These are phyloP conservation scores for Protophormia terraenovae DNA, from an alignment of 2,888 invertebrate species.

Conservation along the genomic window DNA sequence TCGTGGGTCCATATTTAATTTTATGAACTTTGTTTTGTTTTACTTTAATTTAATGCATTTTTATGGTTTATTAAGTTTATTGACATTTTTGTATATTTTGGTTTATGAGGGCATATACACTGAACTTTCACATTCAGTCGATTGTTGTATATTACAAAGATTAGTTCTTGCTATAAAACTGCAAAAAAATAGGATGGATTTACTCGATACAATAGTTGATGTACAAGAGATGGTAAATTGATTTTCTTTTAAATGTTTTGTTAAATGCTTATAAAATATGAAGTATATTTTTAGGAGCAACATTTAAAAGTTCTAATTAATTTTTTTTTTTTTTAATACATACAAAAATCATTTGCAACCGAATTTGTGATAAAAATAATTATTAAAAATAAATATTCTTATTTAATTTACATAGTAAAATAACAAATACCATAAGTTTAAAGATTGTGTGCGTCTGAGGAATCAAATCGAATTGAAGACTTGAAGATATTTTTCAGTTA, in stretches of 20 bases:
- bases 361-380: too few species aligned
- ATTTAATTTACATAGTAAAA: too few species aligned
- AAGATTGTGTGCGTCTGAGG: too few species aligned
- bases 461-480: too few species aligned
- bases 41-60: conserved; percentile 39
- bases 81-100: conserved; percentile 3
- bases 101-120: neutral
- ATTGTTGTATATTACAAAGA: neutral
- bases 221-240: neutral
- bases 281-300: neutral
- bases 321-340: too few species aligned
- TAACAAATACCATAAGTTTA: too few species aligned
- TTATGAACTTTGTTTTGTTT: conserved; percentile 3
- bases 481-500: too few species aligned
- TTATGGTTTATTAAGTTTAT: conserved; percentile 44
- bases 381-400: too few species aligned
- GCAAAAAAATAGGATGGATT: neutral
- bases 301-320: neutral
- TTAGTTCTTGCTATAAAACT: neutral
- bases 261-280: neutral
- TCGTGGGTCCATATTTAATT: neutral
- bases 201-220: neutral
- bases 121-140: neutral
- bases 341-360: too few species aligned
- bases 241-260: neutral